A percentile compares a stretch with the other conserved stretches of the same genome.
These are phyloP conservation scores for Agelaius tricolor DNA, from an alignment of 2,113 vertebrate genomes.

Conservation along the genomic window DNA sequence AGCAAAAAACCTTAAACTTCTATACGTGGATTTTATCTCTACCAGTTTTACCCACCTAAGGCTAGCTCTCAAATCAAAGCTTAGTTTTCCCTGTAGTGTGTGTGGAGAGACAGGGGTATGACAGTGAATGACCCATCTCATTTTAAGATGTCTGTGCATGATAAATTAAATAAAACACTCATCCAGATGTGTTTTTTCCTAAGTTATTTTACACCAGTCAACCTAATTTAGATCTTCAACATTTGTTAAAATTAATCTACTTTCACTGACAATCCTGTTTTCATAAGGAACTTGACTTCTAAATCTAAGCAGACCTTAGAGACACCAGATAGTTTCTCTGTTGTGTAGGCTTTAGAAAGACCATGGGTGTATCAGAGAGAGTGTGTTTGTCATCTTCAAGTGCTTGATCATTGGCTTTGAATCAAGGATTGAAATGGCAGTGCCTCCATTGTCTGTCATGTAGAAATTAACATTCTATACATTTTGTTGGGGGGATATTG, in stretches of 20 bases:
- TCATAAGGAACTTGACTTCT: background rate
- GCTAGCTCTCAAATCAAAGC: background rate
- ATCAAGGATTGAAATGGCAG: background rate
- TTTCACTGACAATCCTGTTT: background rate
- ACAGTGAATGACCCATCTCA: background rate
- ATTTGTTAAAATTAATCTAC: background rate
- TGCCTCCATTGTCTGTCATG: background rate
- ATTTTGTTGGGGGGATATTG: background rate
- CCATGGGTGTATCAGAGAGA: background rate
- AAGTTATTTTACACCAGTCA: background rate
- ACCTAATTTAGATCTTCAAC: background rate
- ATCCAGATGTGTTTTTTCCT: background rate
- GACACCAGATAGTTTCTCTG: background rate
- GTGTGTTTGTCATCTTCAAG: background rate
- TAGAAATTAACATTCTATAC: background rate
- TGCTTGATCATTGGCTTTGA: background rate
- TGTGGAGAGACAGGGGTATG: background rate
- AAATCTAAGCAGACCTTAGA: background rate
- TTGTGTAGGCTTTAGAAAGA: background rate
- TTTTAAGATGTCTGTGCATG: background rate
- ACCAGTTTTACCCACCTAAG: background rate
- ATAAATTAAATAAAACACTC: constrained; percentile 26
- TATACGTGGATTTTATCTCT: background rate
- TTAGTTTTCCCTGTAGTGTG: background rate
- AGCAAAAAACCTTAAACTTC: background rate